Evolutionary conservation across 2,888 invertebrate genomes (phyloP), one percentile per base, ranked within the genome.

Genomic region (Apodemia duryi): DNA sequence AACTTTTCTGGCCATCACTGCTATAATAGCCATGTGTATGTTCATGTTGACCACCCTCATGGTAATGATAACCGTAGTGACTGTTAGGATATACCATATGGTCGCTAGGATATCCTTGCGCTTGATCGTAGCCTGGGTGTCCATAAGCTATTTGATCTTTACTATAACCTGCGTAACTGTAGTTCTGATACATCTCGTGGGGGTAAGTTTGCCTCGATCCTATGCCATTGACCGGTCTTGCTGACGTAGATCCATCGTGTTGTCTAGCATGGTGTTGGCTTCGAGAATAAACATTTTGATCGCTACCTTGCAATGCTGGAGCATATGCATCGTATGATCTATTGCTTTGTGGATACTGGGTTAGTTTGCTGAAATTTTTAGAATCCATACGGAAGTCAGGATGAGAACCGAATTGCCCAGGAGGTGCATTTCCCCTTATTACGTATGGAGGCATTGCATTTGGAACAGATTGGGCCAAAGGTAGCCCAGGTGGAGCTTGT

Each of bases 401-500:
- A 74, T 93, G 92, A 6, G 92, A 84, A 10, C 88, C 85, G 65
- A 91, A 91, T 71, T 91, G 91, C 6, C 88, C 88, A 6, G 91
- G 88, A 21, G 91, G 89, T 21, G 88, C 88, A 68, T 89, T 92
- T 67, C 92, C 93, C 77, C 93, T 85, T 68, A 91, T 92, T 11
- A 92, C 93, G 74, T 94, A 94, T 0, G 94, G 92, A 4, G 94
- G 93, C 79, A 93, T 92, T 43, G 92, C 86, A 74, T 93, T 94
- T 29, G 93, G 93, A 71, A 94, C 93, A 66, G 93, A 92, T 80
- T 94, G 94, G 61, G 93, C 93, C 74, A 93, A 92, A 65, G 93
- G 92, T 41, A 93, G 92, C 67, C 93, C 93, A 29, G 93, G 90
- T 1, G 94, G 93, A 6, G 94, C 94, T 49, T 94, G 95, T 0